Evolutionary conservation across 2,888 invertebrate genomes (phyloP).

Genomic region (Lasius platythorax): DNA sequence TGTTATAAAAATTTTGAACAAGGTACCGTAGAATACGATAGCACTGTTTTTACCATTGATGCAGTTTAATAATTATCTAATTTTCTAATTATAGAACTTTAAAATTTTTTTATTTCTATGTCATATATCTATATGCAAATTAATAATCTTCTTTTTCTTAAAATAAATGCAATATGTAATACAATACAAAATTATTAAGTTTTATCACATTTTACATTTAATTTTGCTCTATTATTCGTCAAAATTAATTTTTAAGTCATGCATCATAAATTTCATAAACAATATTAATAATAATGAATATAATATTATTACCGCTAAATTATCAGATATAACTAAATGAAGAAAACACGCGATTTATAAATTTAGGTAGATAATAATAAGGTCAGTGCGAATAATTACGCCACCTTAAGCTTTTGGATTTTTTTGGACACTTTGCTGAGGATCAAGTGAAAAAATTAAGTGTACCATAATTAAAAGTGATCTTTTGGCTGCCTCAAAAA

Average conservation of each 20-base stretch:
- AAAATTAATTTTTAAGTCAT: slow-evolving; percentile 3
- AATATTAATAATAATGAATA: too few species aligned
- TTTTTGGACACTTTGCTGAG: too few species aligned
- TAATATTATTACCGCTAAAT: not conserved
- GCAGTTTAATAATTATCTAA: not conserved
- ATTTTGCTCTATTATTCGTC: not conserved
- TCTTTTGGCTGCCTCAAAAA: too few species aligned
- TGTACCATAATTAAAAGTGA: too few species aligned
- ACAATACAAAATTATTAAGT: not conserved
- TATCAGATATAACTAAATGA: not conserved
- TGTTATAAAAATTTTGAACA: not conserved
- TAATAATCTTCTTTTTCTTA: not conserved
- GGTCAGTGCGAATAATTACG: too few species aligned
- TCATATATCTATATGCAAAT: not conserved
- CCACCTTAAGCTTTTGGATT: too few species aligned
- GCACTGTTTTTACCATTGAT: not conserved
- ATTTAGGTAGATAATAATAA: not conserved
- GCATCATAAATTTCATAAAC: not conserved
- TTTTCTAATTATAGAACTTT: not conserved
- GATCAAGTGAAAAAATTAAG: too few species aligned
- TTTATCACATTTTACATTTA: not conserved
- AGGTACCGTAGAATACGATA: not conserved
- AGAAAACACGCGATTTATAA: not conserved
- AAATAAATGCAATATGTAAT: not conserved
- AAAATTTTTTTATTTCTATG: not conserved